Evolutionary conservation across 2,888 invertebrate species (phyloP), one percentile per base, ranked within the genome.

Genomic region (Panorpa germanica): DNA sequence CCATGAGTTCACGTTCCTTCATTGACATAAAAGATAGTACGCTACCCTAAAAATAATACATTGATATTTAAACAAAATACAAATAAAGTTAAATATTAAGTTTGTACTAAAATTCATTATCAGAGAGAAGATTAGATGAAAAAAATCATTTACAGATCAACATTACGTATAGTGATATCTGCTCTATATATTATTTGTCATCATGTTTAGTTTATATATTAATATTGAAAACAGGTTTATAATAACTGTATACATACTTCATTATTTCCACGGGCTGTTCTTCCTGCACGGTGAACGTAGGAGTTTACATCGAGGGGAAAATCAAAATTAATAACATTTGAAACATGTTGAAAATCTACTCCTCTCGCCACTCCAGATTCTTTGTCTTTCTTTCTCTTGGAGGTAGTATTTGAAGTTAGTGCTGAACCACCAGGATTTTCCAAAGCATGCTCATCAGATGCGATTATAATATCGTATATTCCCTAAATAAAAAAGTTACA

Each of bases 251-350:
- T 10, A 25, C 33, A 34, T 46, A 72, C 74, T 55, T 78, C 69
- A 50, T 83, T 81, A 39, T 72, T 80, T 6, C 86, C 88, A 36
- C 88, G 59, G 0, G 88, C 88, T 3, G 88, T 88, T 32, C 90
- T 60, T 1, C 96, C 98, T 1, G 93, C 95, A 44, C 98, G 63
- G 52, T 99, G 98, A 35, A 98, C 76, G 49, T 99, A 99, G 0
- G 91, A 76, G 44, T 71, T 78, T 1, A 81, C 70, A 47, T 83
- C 80, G 7, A 68, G 56, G 0, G 98, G 98, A 53, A 98, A 96
- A 58, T 99, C 98, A 56, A 96, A 98, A 57, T 99, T 99, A 34
- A 99, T 76, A 1, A 99, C 90, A 56, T 96, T 96, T 5, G 93
- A 72, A 0, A 99, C 95, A 52, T 76, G 80, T 45, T 95, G 93